These are phyloP conservation scores for Lochmaea capreae DNA, from an alignment of 2,888 invertebrate species.

Conservation along the genomic window DNA sequence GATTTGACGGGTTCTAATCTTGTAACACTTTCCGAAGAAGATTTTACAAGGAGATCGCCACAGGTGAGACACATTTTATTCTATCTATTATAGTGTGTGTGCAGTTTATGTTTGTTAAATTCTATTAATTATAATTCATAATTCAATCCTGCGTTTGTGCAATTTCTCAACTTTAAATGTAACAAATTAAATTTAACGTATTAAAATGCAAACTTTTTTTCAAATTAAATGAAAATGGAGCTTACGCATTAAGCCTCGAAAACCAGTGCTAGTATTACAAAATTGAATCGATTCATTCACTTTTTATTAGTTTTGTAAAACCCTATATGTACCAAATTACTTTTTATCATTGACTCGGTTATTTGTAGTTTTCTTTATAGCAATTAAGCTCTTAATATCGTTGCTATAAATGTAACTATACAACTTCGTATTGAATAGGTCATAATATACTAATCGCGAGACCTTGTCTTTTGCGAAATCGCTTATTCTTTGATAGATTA, in stretches of 20 bases:
- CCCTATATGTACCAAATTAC: not conserved
- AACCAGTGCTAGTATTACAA: too few relatives aligned
- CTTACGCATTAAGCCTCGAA: too few relatives aligned
- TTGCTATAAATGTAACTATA: not conserved
- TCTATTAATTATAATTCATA: too few relatives aligned
- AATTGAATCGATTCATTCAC: too few relatives aligned
- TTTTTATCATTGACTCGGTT: not conserved
- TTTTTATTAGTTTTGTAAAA: too few relatives aligned
- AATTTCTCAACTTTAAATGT: too few relatives aligned
- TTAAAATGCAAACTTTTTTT: too few relatives aligned
- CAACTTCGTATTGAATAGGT: not conserved
- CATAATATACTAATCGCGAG: not conserved
- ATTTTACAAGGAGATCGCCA: slow-evolving; percentile 85
- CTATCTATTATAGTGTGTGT: not conserved
- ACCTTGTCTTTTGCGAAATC: slow-evolving; percentile 3
- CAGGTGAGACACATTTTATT: slow-evolving; percentile 71
- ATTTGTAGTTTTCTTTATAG: not conserved
- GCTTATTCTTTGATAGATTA: not conserved
- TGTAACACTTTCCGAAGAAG: slow-evolving; percentile 83
- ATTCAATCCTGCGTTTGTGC: too few relatives aligned
- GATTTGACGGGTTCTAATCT: slow-evolving; percentile 83
- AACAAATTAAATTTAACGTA: too few relatives aligned
- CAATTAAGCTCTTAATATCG: not conserved
- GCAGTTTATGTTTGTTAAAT: too few relatives aligned
- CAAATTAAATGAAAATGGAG: too few relatives aligned